Percentiles rank a stretch among this genome's conserved stretches.
phyloP scores from a whole-genome alignment of 2,113 vertebrate genomes.

The Erinaceus europaeus region DNA sequence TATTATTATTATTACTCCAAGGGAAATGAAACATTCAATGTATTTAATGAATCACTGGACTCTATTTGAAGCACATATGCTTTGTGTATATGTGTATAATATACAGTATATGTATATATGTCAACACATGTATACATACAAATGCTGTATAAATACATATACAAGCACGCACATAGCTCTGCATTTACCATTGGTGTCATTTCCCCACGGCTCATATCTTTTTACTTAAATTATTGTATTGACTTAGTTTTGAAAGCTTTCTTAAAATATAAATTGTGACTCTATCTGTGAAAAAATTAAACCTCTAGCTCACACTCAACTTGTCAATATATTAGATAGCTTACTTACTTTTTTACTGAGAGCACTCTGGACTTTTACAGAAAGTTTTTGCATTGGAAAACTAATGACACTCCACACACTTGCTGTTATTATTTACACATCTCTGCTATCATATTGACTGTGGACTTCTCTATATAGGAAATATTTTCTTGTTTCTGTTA shows the following conservation, averaged over 20 bases:
- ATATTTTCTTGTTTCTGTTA: background rate
- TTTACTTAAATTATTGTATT: background rate
- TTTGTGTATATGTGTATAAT: background rate
- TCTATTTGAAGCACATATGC: too few relatives aligned
- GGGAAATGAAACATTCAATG: too few relatives aligned
- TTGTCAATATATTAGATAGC: background rate
- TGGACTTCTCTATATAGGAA: background rate
- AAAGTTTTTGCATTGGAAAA: background rate
- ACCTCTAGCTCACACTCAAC: background rate
- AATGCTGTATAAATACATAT: background rate
- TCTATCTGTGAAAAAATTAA: too few relatives aligned
- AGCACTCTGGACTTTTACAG: background rate
- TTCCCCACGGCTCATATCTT: background rate
- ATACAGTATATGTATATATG: too few relatives aligned
- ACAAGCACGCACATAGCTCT: too few relatives aligned
- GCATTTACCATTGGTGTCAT: background rate
- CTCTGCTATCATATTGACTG: background rate
- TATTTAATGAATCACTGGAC: too few relatives aligned
- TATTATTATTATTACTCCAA: too few relatives aligned
- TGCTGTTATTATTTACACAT: background rate
- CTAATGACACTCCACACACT: background rate
- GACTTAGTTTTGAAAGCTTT: background rate
- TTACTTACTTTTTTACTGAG: background rate
- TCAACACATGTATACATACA: too few relatives aligned
- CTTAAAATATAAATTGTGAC: background rate